These are phyloP conservation scores for Oenanthe oenanthe DNA, from an alignment of 2,113 vertebrate genomes.

Conservation along the genomic window DNA sequence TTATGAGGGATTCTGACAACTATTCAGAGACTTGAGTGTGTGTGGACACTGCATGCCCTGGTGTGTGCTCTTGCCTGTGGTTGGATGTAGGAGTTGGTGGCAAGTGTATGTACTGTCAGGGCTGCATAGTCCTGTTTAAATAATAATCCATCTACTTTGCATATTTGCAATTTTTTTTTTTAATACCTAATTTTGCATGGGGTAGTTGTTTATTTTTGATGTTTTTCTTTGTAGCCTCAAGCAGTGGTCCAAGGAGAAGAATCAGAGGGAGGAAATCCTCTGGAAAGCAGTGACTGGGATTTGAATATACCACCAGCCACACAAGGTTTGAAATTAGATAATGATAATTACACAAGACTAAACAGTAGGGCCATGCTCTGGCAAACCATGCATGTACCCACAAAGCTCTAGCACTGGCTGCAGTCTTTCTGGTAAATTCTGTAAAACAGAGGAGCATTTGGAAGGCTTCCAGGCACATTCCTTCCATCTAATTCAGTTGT, in stretches of 20 bases:
- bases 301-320: not conserved
- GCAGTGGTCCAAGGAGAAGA: not conserved
- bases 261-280: not conserved
- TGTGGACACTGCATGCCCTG: not conserved
- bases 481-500: not conserved
- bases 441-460: not conserved
- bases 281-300: constrained; percentile 15
- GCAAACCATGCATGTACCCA: not conserved
- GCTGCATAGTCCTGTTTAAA: not conserved
- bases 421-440: not conserved
- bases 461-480: not conserved
- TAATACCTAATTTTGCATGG: not conserved
- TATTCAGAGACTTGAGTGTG: not conserved
- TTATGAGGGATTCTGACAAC: not conserved
- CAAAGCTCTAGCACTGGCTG: not conserved
- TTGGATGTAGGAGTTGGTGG: not conserved
- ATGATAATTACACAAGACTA: not conserved
- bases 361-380: not conserved
- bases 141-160: not conserved
- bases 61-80: fast-evolving
- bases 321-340: constrained; percentile 54
- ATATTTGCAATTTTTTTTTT: not conserved
- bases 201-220: not conserved
- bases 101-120: not conserved
- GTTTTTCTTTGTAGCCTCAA: constrained; percentile 38